phyloP scores from a whole-genome alignment of 2,113 vertebrate species.

The Dinomys branickii region DNA sequence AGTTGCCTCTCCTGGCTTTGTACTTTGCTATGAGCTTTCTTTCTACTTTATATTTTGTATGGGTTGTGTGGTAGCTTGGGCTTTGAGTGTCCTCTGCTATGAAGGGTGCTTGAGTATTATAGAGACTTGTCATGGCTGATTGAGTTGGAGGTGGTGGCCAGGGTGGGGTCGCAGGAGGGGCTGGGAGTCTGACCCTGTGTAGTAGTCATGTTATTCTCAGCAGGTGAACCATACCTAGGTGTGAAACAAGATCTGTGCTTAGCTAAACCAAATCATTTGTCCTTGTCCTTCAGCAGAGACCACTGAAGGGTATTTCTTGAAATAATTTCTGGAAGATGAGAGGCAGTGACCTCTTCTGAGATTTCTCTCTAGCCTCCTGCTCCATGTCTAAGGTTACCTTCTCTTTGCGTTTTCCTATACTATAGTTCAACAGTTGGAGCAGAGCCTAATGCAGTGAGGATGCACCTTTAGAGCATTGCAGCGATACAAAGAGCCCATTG shows the following conservation, averaged over 20 bases:
- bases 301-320: not conserved
- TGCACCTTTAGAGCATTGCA: not conserved
- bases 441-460: not conserved
- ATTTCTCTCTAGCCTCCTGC: not conserved
- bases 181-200: not conserved
- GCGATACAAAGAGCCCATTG: not conserved
- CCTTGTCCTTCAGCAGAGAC: not conserved
- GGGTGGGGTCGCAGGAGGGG: not conserved
- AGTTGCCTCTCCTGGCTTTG: not conserved
- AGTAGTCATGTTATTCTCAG: not conserved
- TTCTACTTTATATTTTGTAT: not conserved
- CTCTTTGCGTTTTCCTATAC: not conserved
- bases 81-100: not conserved
- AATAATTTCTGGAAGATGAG: constrained; percentile 42
- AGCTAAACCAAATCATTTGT: not conserved
- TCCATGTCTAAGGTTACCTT: not conserved
- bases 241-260: not conserved
- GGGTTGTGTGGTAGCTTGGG: not conserved
- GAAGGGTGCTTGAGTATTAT: not conserved
- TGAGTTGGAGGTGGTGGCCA: not conserved
- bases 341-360: not conserved
- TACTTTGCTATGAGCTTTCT: not conserved
- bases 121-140: not conserved
- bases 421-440: not conserved
- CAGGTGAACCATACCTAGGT: not conserved